Conservation (phyloP, 2,113 vertebrate genomes). For the Vidua macroura region DNA sequence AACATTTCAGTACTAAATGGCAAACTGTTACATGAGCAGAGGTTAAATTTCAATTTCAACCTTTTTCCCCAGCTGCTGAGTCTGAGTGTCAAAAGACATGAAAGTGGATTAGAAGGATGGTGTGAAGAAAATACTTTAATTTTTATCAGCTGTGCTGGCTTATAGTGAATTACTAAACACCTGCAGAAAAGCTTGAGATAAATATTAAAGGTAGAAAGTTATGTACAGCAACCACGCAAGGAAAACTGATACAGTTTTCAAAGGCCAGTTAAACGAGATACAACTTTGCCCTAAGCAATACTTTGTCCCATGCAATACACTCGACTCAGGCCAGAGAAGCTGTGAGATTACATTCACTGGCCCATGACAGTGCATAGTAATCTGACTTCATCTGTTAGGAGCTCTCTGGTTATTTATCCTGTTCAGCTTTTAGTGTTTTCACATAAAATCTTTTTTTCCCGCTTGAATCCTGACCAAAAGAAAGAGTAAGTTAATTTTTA, state of each 20-base stretch:
- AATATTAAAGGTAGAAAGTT: not conserved
- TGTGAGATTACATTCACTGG: not conserved
- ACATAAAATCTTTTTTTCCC: not conserved
- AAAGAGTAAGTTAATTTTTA: not conserved
- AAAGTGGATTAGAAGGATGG: conserved; percentile 19
- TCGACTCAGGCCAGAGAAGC: not conserved
- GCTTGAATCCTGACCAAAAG: not conserved
- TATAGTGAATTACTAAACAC: conserved; percentile 41
- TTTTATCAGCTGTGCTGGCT: conserved; percentile 51
- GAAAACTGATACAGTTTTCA: conserved; percentile 24
- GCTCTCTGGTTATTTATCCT: not conserved
- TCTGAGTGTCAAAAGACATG: conserved; percentile 28
- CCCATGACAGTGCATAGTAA: not conserved
- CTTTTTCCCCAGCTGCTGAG: conserved; percentile 32
- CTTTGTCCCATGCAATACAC: not conserved
- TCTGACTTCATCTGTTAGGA: not conserved
- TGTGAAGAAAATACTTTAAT: conserved; percentile 41
- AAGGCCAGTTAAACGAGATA: not conserved
- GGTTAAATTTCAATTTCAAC: conserved; percentile 54
- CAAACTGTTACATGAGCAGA: not conserved
- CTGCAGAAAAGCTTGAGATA: conserved; percentile 10
- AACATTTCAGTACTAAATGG: not conserved
- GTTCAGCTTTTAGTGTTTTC: not conserved
- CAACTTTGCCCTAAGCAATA: not conserved
- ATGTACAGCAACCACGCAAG: not conserved